Percentiles rank a stretch among this genome's conserved stretches.
These are phyloP conservation scores for Lomographa bimaculata DNA, from an alignment of 2,888 invertebrate genomes.

Conservation along the genomic window DNA sequence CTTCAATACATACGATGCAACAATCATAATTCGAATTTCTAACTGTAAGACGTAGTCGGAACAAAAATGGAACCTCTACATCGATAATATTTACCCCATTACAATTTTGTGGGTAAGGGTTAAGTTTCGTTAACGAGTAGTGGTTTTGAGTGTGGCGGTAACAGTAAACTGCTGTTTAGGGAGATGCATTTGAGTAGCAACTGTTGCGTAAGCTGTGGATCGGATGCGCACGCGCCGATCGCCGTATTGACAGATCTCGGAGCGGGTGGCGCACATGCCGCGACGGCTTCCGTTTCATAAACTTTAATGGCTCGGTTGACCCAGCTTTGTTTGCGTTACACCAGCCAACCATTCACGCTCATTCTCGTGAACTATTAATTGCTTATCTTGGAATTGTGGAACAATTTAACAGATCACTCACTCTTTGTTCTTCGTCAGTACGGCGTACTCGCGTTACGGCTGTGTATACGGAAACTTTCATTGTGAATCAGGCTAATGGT, in stretches of 20 bases:
- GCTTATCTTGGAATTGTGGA: conserved; percentile 39
- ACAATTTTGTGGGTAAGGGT: conserved; percentile 24
- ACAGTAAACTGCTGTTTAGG: conserved; percentile 1
- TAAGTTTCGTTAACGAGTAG: conserved; percentile 14
- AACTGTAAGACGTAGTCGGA: too few species aligned
- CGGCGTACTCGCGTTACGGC: too few species aligned
- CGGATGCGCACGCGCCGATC: conserved; percentile 60
- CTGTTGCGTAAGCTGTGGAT: conserved; percentile 20
- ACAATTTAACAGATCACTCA: conserved; percentile 16
- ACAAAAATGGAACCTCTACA: too few species aligned
- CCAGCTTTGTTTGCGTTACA: conserved; percentile 79
- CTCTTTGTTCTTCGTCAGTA: conserved; percentile 20
- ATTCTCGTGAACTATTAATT: conserved; percentile 74
- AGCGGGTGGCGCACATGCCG: conserved; percentile 68
- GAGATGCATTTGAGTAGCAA: conserved; percentile 2
- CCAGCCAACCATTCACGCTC: conserved; percentile 54
- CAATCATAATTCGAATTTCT: too few species aligned
- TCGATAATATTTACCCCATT: too few species aligned
- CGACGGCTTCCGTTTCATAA: conserved; percentile 81
- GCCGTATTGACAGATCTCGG: conserved; percentile 72
- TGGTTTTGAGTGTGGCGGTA: conserved; percentile 10
- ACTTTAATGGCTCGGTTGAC: conserved; percentile 80
- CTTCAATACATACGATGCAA: too few species aligned
- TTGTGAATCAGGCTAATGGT: too few species aligned
- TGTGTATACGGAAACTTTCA: too few species aligned